phyloP scores from a whole-genome alignment of 1,140 invertebrate genomes.

The Diprion similis region DNA sequence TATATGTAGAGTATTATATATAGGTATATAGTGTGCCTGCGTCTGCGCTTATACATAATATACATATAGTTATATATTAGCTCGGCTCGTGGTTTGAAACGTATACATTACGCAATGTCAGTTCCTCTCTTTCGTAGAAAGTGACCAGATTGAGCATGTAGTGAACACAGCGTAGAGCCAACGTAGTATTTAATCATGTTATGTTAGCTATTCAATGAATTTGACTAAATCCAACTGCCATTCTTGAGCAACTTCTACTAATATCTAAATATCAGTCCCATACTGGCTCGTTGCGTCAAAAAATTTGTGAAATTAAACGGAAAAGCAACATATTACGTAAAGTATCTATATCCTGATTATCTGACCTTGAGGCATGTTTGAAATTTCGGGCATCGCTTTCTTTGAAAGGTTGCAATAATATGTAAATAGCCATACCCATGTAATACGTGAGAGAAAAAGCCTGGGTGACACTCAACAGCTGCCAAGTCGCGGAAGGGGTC shows the following conservation, averaged over 20 bases:
- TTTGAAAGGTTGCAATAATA: not conserved
- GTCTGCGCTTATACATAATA: too few species aligned
- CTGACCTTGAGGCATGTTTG: not conserved
- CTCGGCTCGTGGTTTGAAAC: not conserved
- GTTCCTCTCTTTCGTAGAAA: not conserved
- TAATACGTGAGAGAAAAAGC: not conserved
- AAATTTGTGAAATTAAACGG: not conserved
- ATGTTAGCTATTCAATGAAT: not conserved
- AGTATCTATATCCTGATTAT: not conserved
- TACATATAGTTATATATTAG: not conserved
- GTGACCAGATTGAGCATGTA: not conserved
- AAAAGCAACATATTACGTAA: not conserved
- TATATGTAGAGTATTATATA: too few species aligned
- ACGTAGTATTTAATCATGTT: not conserved
- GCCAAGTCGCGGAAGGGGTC: conserved; percentile 3
- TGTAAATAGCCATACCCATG: not conserved
- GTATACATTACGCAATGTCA: not conserved
- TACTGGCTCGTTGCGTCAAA: not conserved
- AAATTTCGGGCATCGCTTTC: not conserved
- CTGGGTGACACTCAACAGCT: not conserved
- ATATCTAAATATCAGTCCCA: too few species aligned
- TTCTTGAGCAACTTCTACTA: not conserved
- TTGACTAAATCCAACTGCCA: too few species aligned
- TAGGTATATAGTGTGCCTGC: too few species aligned
- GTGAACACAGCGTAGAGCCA: not conserved